phyloP scores from a whole-genome alignment of 2,113 vertebrate genomes.

The Oxygymnocypris stewartii region DNA sequence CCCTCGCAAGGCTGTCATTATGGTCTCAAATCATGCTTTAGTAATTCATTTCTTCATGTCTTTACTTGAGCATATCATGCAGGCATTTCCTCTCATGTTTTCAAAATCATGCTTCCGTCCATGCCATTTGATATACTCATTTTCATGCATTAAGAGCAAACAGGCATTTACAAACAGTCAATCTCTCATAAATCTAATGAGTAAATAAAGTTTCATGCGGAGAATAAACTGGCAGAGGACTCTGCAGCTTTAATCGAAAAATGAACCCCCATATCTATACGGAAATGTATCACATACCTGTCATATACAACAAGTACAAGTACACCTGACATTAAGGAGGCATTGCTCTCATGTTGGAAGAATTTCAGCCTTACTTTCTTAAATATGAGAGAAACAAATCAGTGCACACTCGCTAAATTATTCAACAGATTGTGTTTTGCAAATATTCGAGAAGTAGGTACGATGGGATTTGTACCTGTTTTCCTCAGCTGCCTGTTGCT shows the following conservation, averaged over 20 bases:
- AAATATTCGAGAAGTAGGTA: neutral
- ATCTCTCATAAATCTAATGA: constrained; percentile 6
- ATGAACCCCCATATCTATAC: constrained; percentile 2
- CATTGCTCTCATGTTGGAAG: constrained; percentile 38
- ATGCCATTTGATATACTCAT: constrained; percentile 35
- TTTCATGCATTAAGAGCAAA: constrained; percentile 42
- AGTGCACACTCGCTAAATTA: constrained; percentile 24
- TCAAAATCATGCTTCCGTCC: constrained; percentile 53
- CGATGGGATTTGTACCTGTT: constrained; percentile 78
- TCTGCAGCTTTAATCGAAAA: neutral
- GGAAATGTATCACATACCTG: constrained; percentile 51
- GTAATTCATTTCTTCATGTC: neutral
- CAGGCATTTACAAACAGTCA: constrained; percentile 4
- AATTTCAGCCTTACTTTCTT: constrained; percentile 42
- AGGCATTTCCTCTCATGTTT: constrained; percentile 33
- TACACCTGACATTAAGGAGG: constrained; percentile 42
- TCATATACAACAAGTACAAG: constrained; percentile 38
- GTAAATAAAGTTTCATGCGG: constrained; percentile 50
- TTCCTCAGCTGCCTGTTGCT: constrained; percentile 76
- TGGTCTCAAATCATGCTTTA: constrained; percentile 22
- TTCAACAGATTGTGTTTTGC: neutral
- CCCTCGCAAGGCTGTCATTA: constrained; percentile 2
- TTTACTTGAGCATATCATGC: constrained; percentile 57
- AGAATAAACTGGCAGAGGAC: constrained; percentile 47
- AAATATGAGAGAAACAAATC: constrained; percentile 44